Conservation (phyloP, 2,888 invertebrate species). For the Coleophora deauratella region DNA sequence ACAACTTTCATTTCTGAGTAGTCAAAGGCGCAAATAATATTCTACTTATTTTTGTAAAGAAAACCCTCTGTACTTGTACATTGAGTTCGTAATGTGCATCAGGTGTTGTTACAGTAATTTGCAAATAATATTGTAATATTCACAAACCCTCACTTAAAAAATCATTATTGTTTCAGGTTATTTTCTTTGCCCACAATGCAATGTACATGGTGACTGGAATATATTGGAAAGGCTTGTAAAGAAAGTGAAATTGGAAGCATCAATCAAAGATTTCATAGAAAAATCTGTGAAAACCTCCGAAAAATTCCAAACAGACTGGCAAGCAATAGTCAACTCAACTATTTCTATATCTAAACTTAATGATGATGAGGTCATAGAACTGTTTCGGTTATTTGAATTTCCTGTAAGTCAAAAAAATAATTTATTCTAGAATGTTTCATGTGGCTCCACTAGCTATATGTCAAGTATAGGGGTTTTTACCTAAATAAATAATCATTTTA, state of each 20-base stretch:
- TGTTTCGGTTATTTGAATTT: constrained; percentile 72
- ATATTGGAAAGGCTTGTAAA: constrained; percentile 71
- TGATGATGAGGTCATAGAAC: constrained; percentile 49
- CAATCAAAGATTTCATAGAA: constrained; percentile 46
- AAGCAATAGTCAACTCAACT: constrained; percentile 50
- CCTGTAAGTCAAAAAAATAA: constrained; percentile 55
- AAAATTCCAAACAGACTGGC: constrained; percentile 62
- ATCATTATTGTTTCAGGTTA: constrained; percentile 68
- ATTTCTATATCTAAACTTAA: constrained; percentile 53
- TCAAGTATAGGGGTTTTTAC: too few relatives aligned
- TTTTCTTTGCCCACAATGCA: constrained; percentile 81
- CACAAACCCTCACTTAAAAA: neutral
- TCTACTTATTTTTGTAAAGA: too few relatives aligned
- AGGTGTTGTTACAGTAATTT: too few relatives aligned
- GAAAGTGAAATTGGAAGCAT: constrained; percentile 45
- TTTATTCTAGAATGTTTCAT: neutral
- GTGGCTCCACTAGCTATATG: too few relatives aligned
- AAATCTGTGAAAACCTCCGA: constrained; percentile 40
- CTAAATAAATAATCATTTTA: too few relatives aligned
- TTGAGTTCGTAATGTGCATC: too few relatives aligned
- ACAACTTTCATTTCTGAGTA: too few relatives aligned
- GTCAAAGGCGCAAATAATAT: too few relatives aligned
- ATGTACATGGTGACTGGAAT: constrained; percentile 78
- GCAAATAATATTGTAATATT: neutral
- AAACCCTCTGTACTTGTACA: too few relatives aligned